Evolutionary conservation across 2,113 vertebrate species (phyloP).

Genomic region (Harpagus bidentatus): DNA sequence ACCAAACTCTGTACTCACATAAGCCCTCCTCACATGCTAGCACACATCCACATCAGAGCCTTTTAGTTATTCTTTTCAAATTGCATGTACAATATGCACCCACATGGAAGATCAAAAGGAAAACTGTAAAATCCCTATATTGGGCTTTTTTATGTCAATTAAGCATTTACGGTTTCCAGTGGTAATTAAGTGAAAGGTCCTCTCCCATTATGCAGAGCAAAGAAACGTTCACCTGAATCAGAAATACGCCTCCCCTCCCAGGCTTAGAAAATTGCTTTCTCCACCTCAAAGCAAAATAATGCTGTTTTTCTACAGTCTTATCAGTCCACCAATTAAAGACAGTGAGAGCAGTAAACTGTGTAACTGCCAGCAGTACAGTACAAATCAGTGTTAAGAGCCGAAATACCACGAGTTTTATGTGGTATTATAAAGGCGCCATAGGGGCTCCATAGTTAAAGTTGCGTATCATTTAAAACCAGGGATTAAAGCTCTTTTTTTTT

Average conservation of each 20-base stretch:
- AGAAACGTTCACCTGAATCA: background rate
- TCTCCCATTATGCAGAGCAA: background rate
- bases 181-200: constrained; percentile 28
- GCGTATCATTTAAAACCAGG: background rate
- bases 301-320: background rate
- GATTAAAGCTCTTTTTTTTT: background rate
- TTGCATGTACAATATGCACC: constrained; percentile 11
- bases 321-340: background rate
- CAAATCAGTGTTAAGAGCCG: background rate
- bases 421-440: background rate
- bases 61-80: constrained; percentile 16
- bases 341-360: background rate
- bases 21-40: constrained; percentile 15
- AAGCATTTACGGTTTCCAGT: constrained; percentile 1
- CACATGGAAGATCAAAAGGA: constrained; percentile 49
- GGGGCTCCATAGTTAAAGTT: background rate
- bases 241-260: background rate
- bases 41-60: background rate
- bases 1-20: background rate
- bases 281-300: background rate
- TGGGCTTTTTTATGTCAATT: constrained; percentile 48
- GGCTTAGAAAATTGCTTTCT: background rate
- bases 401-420: constrained; percentile 44
- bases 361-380: background rate
- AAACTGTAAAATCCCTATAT: constrained; percentile 48